Conservation (phyloP, 2,797 vertebrate genomes). For the Notamacropus eugenii region DNA sequence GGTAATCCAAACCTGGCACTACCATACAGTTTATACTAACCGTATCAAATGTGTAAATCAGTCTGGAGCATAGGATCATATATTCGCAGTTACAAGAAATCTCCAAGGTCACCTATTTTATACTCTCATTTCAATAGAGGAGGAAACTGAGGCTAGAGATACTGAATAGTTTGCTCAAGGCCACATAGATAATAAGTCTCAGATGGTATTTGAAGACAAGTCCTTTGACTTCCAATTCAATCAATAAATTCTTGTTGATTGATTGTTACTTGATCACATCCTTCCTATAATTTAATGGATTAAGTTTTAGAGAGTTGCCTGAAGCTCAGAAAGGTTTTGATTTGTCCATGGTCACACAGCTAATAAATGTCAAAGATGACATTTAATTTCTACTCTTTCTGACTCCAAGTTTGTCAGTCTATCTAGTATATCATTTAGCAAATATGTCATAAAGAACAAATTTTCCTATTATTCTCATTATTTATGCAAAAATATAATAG, state of each 20-base stretch:
- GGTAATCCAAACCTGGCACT: not conserved
- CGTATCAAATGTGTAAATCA: not conserved
- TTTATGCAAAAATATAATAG: not conserved
- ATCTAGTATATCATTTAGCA: not conserved
- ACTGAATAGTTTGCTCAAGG: not conserved
- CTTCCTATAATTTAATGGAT: not conserved
- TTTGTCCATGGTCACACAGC: not conserved
- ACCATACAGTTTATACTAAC: not conserved
- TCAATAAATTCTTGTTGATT: not conserved
- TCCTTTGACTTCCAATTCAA: not conserved
- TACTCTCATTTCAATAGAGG: not conserved
- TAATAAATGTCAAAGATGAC: not conserved
- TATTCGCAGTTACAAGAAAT: not conserved
- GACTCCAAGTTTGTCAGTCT: not conserved
- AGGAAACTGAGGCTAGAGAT: not conserved
- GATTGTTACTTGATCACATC: not conserved
- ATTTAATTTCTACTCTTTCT: not conserved
- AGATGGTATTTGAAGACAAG: not conserved
- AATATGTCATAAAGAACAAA: slow-evolving; percentile 36
- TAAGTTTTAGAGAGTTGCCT: not conserved
- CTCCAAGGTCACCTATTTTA: not conserved
- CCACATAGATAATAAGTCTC: not conserved
- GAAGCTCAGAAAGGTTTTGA: not conserved
- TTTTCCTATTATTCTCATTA: slow-evolving; percentile 35
- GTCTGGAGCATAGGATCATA: not conserved